Conservation (phyloP, 2,888 invertebrate species). For the Liposcelis brunnea region DNA sequence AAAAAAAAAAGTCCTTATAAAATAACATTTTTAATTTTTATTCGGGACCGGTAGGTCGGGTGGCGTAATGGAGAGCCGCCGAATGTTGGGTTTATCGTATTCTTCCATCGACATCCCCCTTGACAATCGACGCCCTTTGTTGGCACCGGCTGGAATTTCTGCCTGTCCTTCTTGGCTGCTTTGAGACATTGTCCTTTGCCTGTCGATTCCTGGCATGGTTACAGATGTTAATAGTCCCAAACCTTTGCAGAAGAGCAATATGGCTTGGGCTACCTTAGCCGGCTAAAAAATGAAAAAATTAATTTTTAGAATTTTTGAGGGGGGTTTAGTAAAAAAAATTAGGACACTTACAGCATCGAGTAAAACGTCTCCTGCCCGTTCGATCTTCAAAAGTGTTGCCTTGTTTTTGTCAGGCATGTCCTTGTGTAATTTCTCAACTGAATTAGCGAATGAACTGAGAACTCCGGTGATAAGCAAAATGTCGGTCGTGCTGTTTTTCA, state of each 20-base stretch:
- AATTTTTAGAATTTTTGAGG: not conserved
- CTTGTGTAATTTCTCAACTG: slow-evolving; percentile 61
- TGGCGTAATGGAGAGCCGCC: slow-evolving; percentile 47
- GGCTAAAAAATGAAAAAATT: slow-evolving; percentile 37
- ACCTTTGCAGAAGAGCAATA: slow-evolving; percentile 77
- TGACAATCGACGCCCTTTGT: slow-evolving; percentile 27
- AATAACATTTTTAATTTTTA: no score
- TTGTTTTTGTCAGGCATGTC: slow-evolving; percentile 57
- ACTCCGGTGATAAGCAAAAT: slow-evolving; percentile 65
- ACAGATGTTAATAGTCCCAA: slow-evolving; percentile 67
- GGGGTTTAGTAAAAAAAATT: no score
- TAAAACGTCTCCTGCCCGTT: slow-evolving; percentile 72
- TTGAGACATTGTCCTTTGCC: slow-evolving; percentile 42
- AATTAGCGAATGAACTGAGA: slow-evolving; percentile 57
- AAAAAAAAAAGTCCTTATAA: no score
- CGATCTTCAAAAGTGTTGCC: slow-evolving; percentile 68
- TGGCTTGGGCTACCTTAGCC: slow-evolving; percentile 68
- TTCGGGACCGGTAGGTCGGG: slow-evolving; percentile 14
- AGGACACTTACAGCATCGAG: slow-evolving; percentile 66
- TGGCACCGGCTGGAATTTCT: not conserved
- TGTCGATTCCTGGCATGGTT: slow-evolving; percentile 62
- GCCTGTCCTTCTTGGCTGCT: slow-evolving; percentile 18
- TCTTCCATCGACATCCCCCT: slow-evolving; percentile 65
- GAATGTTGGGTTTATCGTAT: slow-evolving; percentile 62
- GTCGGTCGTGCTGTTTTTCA: slow-evolving; percentile 57